Percentiles rank a stretch among this genome's conserved stretches.
phyloP scores from a whole-genome alignment of 2,113 vertebrate genomes.

The Falcunculus frontatus region DNA sequence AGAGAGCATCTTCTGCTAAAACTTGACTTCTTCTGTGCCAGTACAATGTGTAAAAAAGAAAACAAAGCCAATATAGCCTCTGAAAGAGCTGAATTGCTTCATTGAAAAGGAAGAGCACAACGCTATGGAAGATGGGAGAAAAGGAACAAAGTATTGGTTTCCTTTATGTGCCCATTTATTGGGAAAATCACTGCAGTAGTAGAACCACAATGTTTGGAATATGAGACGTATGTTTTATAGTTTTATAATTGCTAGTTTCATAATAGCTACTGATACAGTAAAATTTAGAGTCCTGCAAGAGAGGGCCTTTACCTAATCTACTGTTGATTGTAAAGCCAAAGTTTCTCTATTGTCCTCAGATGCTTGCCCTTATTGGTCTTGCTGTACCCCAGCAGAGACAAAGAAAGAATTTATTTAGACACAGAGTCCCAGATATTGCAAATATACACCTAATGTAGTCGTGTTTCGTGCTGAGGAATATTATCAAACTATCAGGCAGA shows the following conservation, averaged over 20 bases:
- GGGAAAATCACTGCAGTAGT: background rate
- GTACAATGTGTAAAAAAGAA: background rate
- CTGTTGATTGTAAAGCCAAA: background rate
- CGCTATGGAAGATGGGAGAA: background rate
- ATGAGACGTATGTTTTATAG: background rate
- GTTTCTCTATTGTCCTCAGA: background rate
- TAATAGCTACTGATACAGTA: background rate
- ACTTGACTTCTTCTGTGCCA: background rate
- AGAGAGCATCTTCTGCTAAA: background rate
- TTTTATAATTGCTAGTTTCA: background rate
- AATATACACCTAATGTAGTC: background rate
- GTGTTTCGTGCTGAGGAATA: background rate
- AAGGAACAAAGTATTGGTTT: background rate
- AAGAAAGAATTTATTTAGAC: background rate
- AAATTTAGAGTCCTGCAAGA: background rate
- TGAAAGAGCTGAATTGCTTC: background rate
- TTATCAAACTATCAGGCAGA: background rate
- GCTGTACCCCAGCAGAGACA: background rate
- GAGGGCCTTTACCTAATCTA: background rate
- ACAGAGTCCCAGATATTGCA: background rate
- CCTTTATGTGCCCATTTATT: background rate
- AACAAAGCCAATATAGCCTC: background rate
- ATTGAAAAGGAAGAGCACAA: background rate
- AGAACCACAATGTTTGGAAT: fast-evolving
- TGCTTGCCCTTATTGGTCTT: background rate